Percentiles rank a stretch among this genome's conserved stretches.
Conservation (phyloP, 2,888 invertebrate species). For the Andrena minutula region DNA sequence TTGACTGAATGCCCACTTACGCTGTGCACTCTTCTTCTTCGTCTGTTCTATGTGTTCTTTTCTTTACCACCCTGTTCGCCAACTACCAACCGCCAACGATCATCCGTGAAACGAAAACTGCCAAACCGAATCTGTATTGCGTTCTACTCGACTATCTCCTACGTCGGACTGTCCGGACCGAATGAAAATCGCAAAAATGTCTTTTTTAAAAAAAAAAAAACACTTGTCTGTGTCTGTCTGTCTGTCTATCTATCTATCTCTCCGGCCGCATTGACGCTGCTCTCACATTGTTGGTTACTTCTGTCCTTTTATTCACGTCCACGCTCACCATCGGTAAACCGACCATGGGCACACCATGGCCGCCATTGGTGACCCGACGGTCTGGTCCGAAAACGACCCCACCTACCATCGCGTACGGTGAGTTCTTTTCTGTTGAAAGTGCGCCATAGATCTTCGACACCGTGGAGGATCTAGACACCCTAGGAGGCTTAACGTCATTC, state of each 20-base stretch:
- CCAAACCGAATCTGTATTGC: slow-evolving; percentile 23
- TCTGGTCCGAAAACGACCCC: slow-evolving; percentile 81
- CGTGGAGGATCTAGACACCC: slow-evolving; percentile 47
- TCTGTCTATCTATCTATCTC: slow-evolving; percentile 68
- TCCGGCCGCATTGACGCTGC: slow-evolving; percentile 81
- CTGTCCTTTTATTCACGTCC: slow-evolving; percentile 83
- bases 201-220: slow-evolving; percentile 35
- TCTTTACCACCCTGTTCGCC: slow-evolving; percentile 77
- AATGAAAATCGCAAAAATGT: slow-evolving; percentile 37
- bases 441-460: slow-evolving; percentile 50
- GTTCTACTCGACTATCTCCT: slow-evolving; percentile 42
- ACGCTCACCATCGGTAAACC: slow-evolving; percentile 74
- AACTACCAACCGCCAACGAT: slow-evolving; percentile 56
- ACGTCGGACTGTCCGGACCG: slow-evolving; percentile 37
- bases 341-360: slow-evolving; percentile 73
- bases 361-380: slow-evolving; percentile 77
- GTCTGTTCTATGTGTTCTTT: slow-evolving; percentile 85
- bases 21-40: slow-evolving; percentile 83
- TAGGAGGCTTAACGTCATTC: background rate
- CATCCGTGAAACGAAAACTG: slow-evolving; percentile 53
- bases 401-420: slow-evolving; percentile 84
- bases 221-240: slow-evolving; percentile 55
- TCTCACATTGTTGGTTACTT: slow-evolving; percentile 85
- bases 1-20: slow-evolving; percentile 83
- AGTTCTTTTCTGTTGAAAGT: slow-evolving; percentile 79